A percentile compares a stretch with the other conserved stretches of the same genome.
Conservation (phyloP, 1,140 invertebrate genomes). For the Tetramorium parvispinum region DNA sequence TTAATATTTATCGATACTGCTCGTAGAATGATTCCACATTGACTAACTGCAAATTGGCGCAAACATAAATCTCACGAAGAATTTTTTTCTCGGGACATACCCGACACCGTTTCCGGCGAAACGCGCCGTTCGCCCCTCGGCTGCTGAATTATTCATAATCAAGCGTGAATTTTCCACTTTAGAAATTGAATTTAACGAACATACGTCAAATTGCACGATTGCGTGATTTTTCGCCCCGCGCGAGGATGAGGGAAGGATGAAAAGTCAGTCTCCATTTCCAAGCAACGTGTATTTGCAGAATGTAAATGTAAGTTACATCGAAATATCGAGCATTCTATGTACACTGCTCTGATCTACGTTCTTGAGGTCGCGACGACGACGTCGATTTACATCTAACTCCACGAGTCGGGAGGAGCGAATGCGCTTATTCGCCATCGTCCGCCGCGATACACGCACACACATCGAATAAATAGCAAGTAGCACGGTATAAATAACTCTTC, state of each 20-base stretch:
- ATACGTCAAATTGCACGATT: not conserved
- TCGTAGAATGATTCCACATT: too few species aligned
- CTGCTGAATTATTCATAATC: conserved; percentile 35
- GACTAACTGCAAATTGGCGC: not conserved
- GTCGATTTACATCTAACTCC: conserved; percentile 34
- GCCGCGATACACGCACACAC: conserved; percentile 19
- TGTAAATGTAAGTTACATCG: conserved; percentile 58
- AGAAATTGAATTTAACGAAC: not conserved
- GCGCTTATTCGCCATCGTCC: not conserved
- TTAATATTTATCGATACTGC: too few species aligned
- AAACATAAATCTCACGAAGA: not conserved
- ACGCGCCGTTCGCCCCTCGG: not conserved
- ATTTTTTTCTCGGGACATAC: not conserved
- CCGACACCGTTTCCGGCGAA: not conserved
- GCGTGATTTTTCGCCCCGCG: not conserved
- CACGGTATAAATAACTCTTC: conserved; percentile 39
- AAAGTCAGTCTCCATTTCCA: not conserved
- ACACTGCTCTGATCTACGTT: conserved; percentile 68
- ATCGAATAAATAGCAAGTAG: conserved; percentile 58
- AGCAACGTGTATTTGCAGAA: conserved; percentile 70
- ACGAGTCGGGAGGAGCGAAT: not conserved
- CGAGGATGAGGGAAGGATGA: not conserved
- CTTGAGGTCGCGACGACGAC: conserved; percentile 2
- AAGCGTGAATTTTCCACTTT: not conserved
- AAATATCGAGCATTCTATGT: conserved; percentile 69